A percentile compares a stretch with the other conserved stretches of the same genome.
Conservation (phyloP, 2,888 invertebrate species). For the Sinelater perroti region DNA sequence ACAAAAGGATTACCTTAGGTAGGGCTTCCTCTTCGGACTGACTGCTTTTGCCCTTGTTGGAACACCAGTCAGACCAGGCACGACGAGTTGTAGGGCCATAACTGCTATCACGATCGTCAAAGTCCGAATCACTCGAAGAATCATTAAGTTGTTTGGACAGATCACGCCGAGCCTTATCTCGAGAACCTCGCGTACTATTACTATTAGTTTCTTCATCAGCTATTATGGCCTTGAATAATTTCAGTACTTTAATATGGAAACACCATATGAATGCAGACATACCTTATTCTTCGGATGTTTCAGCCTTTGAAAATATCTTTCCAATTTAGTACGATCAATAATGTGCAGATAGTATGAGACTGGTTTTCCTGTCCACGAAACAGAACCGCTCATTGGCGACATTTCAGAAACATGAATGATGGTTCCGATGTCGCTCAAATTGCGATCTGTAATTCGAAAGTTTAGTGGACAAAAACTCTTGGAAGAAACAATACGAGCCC, state of each 20-base stretch:
- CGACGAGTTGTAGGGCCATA: constrained; percentile 76
- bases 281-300: constrained; percentile 86
- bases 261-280: constrained; percentile 26
- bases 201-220: constrained; percentile 47
- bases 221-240: constrained; percentile 35
- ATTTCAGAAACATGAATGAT: constrained; percentile 99
- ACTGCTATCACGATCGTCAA: constrained; percentile 58
- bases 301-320: constrained; percentile 94
- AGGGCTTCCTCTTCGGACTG: constrained; percentile 69
- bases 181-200: constrained; percentile 50
- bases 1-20: constrained; percentile 47
- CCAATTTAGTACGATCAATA: constrained; percentile 96
- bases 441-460: constrained; percentile 97
- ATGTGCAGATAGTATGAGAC: constrained; percentile 98
- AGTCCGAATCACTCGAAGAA: constrained; percentile 58
- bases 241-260: too few relatives aligned
- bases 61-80: constrained; percentile 80
- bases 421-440: constrained; percentile 97
- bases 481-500: constrained; percentile 96
- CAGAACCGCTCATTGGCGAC: constrained; percentile 93
- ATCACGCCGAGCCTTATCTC: constrained; percentile 64
- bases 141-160: constrained; percentile 63
- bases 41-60: constrained; percentile 68
- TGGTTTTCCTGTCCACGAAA: constrained; percentile 99
- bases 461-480: constrained; percentile 99